These are phyloP conservation scores for Coremacera marginata DNA, from an alignment of 2,888 invertebrate species.

Conservation along the genomic window DNA sequence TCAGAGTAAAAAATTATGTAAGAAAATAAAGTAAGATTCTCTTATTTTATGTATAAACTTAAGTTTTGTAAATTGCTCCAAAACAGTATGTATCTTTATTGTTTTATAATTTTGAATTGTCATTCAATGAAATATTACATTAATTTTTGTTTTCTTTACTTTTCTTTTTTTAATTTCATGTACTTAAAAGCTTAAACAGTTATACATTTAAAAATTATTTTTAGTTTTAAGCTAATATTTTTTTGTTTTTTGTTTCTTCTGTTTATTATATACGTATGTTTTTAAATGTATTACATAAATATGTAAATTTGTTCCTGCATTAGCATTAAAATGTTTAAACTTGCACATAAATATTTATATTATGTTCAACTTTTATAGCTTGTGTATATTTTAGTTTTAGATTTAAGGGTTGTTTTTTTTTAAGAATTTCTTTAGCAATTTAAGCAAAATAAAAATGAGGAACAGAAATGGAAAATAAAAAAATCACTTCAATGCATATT, in stretches of 20 bases:
- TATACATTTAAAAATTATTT: neutral
- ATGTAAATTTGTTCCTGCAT: slow-evolving; percentile 20
- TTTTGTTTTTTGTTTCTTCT: neutral
- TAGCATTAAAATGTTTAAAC: neutral
- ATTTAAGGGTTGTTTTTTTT: no score
- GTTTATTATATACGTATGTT: no score
- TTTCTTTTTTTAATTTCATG: no score
- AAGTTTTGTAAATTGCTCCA: slow-evolving; percentile 19
- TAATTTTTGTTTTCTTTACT: slow-evolving; percentile 19
- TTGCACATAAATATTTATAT: neutral
- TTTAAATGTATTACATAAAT: neutral
- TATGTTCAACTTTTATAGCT: slow-evolving; percentile 10
- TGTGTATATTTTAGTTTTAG: neutral
- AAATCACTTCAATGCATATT: neutral
- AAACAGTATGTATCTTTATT: slow-evolving; percentile 7
- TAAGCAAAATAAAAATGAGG: no score
- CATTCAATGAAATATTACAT: slow-evolving; percentile 17
- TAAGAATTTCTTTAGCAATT: no score
- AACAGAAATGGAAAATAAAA: no score
- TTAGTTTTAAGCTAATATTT: neutral
- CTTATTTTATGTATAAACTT: neutral
- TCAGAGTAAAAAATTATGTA: neutral
- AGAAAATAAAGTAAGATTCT: no score
- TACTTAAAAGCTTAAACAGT: slow-evolving; percentile 11
- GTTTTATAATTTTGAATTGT: slow-evolving; percentile 9